Base-by-base conservation (phyloP, 1,140 invertebrate species). In the Cataglyphis hispanica region DNA sequence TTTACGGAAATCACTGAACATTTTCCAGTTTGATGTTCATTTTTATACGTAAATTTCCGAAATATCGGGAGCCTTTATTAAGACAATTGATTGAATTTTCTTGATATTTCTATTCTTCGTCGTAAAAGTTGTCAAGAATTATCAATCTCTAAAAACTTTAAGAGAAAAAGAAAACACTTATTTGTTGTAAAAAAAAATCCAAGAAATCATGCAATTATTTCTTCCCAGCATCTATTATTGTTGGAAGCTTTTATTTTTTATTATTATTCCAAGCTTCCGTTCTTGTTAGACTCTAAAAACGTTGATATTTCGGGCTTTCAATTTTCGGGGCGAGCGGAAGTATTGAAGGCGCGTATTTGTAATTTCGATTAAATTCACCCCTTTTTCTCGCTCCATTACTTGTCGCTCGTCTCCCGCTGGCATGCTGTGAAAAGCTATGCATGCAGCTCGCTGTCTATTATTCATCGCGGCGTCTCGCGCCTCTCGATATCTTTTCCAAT, bases 401-500 rank as follows among this genome's bases (percentile, higher is more conserved):
- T 31, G 25, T 22, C 75, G 10, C 27, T 56, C n/a, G 19, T 1
- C 25, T 31, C 34, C 13, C 74, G 22, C 27, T 8, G 16, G 53
- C 43, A 46, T 2, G 1, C 1, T 13, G 31, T 25, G 61, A 66
- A 13, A 13, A 37, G 16, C 11, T 31, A 37, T 46, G 13, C 13
- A 67, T 16, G 37, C 22, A 16, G 34, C 34, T 69, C 25, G 25
- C 13, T 61, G 66, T 81, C 66, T 70, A 58, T 72, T 60, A 72
- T 81, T 81, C 37, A 72, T 72, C 66, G 78, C 31, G 31, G 31
- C 22, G 40, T 74, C 25, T 74, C 66, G 11, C 64, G 22, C 34
- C 40, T 31, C 66, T 40, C 66, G 78, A 61, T 53, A 60, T 83
- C 67, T 74, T 74, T 83, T n/a, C 37, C 53, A 19, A 69, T 61